Evolutionary conservation across 2,888 invertebrate genomes (phyloP), one percentile per base, ranked within the genome.

Genomic region (Tenthredo notha): DNA sequence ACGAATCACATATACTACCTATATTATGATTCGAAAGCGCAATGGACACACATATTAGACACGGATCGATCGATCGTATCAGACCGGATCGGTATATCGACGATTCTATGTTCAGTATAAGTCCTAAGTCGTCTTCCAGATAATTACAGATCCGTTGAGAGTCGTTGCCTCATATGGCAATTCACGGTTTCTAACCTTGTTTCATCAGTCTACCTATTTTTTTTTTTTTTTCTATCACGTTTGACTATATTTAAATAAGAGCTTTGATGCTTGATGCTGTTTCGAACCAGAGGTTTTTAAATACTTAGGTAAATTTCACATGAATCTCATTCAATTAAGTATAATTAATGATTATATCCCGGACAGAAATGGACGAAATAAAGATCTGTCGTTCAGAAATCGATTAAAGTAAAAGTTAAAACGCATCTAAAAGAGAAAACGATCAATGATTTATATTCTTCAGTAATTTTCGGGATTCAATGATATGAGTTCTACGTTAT

Each of bases 151-250:
- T 72, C 72, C 43, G 72, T 25, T 72, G 72, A 43, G 72, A 72
- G 72, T 72, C 72, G 72, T 40, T 72, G 40, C 72, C 72, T 43
- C 72, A 72, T 21, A 72, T 72, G 37, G 72, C 43, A 43, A 72
- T 18, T 33, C 33, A 43, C 21, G 40, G 72, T 43, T 72, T 72
- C 72, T 72, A 72, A 43, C 72, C 67, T 33, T 67, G 10, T 67
- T 67, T 29, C 67, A 67, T 67, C 67, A 33, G 29, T 67, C 18
- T 33, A 33, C 33, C 33, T 67, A n/a, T 29, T 25, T 67, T 67
- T 33, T 33, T 33, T 33, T 33, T 33, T 33, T 33, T 33, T 33
- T 33, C 4, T 7, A 15, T 18, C 2, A 5, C 7, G 7, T 12
- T 67, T 67, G 15, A 29, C 12, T 67, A 25, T 33, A 67, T 67